Base-by-base conservation (phyloP, 2,113 vertebrate genomes). In the Brachypodius melanocephalos region DNA sequence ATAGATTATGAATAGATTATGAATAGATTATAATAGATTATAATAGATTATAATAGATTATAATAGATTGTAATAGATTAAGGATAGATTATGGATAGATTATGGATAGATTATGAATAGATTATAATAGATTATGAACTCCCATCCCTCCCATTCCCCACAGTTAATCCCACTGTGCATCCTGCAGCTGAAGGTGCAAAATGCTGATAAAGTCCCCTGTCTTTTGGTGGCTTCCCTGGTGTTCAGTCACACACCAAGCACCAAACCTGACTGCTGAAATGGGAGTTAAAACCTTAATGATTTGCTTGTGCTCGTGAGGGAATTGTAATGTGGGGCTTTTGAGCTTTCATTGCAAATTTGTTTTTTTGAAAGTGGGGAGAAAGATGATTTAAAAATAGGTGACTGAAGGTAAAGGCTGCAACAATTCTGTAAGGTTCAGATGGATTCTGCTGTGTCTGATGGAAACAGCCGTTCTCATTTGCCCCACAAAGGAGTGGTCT, bases 111-210 rank as follows among this genome's bases (percentile, higher is more conserved):
- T 45, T 57, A 42, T 8, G 8, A 25, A 13, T 17, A 10, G 9
- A 40, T 49, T 69, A 12, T 4, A 32, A 48, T 4, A 31, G n/a
- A 15, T 38, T 2, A 11, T 36, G 29, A 34, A 14, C 9, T 63
- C 18, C 1, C 57, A 43, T 31, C 52, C 73, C 14, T 20, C 40
- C 63, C 1, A 0, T 29, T 31, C 51, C 54, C 68, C 58, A 55
- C 0, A 3, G 29, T 61, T 45, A 26, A 55, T 4, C 18, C 43
- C 69, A 8, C 4, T 2, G 0, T 25, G 45, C 3, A 1, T 26
- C 49, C 25, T n/a, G 61, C 45, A 36, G 61, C 10, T 14, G 17
- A 4, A 57, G 38, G 77, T 59, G 36, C 22, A 46, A 58, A 52
- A 28, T 5, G 26, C 83, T 77, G 43, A 4, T 46, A 0, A 52